Evolutionary conservation across 2,888 invertebrate genomes (phyloP).

Genomic region (Euzetes globulus): DNA sequence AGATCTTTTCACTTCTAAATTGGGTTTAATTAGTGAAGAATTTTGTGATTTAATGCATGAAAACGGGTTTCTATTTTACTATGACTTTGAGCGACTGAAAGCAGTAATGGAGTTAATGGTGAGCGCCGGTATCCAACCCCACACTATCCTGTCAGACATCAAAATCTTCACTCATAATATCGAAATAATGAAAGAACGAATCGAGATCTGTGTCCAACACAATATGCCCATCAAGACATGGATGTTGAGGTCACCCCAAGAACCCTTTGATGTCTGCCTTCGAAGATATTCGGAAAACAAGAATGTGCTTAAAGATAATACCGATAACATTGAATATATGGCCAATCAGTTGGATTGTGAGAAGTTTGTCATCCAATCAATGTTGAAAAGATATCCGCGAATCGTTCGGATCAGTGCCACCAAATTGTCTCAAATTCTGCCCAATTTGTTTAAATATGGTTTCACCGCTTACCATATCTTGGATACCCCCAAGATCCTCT

Average conservation of each 20-base stretch:
- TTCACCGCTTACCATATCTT: conserved; percentile 1
- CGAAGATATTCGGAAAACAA: conserved; percentile 2
- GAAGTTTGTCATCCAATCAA: neutral
- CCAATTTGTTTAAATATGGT: neutral
- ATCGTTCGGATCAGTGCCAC: conserved; percentile 6
- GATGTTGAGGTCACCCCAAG: conserved; percentile 16
- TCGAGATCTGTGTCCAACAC: neutral
- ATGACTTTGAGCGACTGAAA: conserved; percentile 1
- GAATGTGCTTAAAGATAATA: neutral
- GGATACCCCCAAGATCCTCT: neutral
- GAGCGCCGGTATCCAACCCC: neutral
- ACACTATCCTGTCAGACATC: neutral
- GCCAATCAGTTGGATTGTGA: neutral
- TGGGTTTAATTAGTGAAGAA: neutral
- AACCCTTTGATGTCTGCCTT: neutral
- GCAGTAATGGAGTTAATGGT: neutral
- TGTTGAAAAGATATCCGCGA: conserved; percentile 8
- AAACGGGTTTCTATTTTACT: conserved; percentile 1
- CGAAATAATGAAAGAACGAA: neutral
- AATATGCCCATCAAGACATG: conserved; percentile 12
- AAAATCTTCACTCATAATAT: conserved; percentile 11
- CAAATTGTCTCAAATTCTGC: neutral
- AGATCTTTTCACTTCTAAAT: neutral
- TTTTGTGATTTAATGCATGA: conserved; percentile 21
- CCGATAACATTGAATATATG: conserved; percentile 22